These are phyloP conservation scores for Irena cyanogastra DNA, from an alignment of 2,113 vertebrate genomes.

Conservation along the genomic window DNA sequence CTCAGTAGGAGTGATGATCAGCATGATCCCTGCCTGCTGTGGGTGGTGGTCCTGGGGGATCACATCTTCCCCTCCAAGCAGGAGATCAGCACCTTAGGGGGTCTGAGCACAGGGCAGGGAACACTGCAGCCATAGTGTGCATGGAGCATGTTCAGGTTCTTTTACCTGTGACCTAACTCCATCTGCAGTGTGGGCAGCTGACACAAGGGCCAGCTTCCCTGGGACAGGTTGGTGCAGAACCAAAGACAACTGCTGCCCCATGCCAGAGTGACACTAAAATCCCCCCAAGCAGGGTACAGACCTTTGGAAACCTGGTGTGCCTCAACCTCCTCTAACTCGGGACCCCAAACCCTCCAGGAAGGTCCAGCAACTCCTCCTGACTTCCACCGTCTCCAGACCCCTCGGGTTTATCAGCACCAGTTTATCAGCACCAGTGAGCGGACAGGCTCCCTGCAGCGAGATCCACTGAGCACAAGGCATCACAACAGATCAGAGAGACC, in stretches of 20 bases:
- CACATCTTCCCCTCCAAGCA: not conserved
- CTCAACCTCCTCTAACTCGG: not conserved
- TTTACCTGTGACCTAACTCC: not conserved
- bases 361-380: not conserved
- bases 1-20: not conserved
- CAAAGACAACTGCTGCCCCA: not conserved
- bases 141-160: fast-evolving
- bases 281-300: not conserved
- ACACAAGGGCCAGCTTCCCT: not conserved
- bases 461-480: not conserved
- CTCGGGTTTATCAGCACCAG: not conserved
- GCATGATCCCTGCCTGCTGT: not conserved
- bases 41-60: not conserved
- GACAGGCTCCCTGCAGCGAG: not conserved
- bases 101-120: not conserved
- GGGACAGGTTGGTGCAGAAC: not conserved
- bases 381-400: not conserved
- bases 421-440: not conserved
- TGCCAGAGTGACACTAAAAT: not conserved
- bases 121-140: not conserved
- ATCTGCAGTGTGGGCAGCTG: not conserved
- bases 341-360: not conserved
- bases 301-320: not conserved
- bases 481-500: not conserved
- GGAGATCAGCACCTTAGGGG: not conserved